These are phyloP conservation scores for Cataglyphis cursor DNA, from an alignment of 2,888 invertebrate species.

Conservation along the genomic window DNA sequence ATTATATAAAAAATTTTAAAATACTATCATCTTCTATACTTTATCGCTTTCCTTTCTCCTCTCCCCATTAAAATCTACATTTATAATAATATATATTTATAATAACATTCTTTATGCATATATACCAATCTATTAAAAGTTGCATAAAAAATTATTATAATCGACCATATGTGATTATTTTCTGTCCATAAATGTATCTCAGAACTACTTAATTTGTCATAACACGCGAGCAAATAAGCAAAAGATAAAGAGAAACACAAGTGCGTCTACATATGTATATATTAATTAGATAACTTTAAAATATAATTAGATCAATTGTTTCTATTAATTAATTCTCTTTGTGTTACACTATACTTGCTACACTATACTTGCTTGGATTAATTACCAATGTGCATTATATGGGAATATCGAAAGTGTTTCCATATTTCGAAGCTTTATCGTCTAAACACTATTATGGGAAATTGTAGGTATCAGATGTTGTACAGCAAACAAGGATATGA, in stretches of 20 bases:
- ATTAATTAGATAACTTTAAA: not conserved
- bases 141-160: not conserved
- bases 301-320: slow-evolving; percentile 3
- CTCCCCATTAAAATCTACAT: not conserved
- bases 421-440: slow-evolving; percentile 11
- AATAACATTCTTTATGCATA: not conserved
- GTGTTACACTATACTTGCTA: not conserved
- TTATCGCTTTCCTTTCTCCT: not conserved
- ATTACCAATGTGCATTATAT: slow-evolving; percentile 4
- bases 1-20: not conserved
- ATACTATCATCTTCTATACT: slow-evolving; percentile 6
- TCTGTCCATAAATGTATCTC: not conserved
- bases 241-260: not conserved
- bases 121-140: not conserved
- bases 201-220: not conserved
- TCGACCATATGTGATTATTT: not conserved
- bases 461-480: slow-evolving; percentile 33
- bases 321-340: slow-evolving; percentile 17
- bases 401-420: slow-evolving; percentile 19
- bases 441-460: slow-evolving; percentile 24
- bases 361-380: not conserved
- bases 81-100: not conserved
- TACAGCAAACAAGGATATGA: slow-evolving; percentile 15
- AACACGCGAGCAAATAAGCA: not conserved
- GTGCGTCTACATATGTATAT: no score